phyloP scores from a whole-genome alignment of 2,113 vertebrate genomes.

The Hipposideros armiger region DNA sequence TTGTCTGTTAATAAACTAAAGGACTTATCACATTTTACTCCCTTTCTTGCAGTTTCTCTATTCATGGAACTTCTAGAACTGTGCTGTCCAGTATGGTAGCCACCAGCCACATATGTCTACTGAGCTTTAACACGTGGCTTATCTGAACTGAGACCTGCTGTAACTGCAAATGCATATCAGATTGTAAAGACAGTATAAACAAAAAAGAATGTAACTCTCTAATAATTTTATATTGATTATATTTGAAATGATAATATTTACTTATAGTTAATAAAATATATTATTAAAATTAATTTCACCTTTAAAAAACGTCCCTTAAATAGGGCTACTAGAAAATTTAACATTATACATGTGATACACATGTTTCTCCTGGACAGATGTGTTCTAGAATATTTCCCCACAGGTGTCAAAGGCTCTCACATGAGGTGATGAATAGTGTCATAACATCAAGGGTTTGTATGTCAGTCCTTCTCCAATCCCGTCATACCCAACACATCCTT shows the following conservation, averaged over 20 bases:
- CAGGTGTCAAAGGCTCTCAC: background rate
- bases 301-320: background rate
- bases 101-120: background rate
- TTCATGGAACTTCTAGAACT: background rate
- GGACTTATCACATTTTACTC: background rate
- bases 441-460: background rate
- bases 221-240: background rate
- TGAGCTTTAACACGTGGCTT: background rate
- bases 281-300: conserved; percentile 42
- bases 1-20: background rate
- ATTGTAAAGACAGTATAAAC: background rate
- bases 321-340: background rate
- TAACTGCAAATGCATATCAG: background rate
- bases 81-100: background rate
- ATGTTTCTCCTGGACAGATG: background rate
- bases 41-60: conserved; percentile 13
- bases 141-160: background rate
- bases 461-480: background rate
- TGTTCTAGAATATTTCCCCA: background rate
- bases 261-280: background rate
- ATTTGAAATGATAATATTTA: conserved; percentile 18
- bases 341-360: background rate
- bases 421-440: background rate
- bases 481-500: background rate
- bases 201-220: background rate